Conservation (phyloP, 2,113 vertebrate species). For the Notothenia coriiceps region DNA sequence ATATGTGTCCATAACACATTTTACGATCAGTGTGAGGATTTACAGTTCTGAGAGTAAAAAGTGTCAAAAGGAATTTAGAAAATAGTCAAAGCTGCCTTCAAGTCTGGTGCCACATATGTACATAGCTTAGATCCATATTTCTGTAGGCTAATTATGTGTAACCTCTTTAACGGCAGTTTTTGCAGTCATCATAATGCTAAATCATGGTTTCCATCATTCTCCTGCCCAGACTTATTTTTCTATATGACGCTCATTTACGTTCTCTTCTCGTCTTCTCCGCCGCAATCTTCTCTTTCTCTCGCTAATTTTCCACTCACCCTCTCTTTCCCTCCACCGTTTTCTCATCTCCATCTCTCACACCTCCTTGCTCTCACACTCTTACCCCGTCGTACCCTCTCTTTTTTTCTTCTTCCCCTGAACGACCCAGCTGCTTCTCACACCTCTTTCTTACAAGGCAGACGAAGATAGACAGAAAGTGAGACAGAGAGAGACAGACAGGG, state of each 20-base stretch:
- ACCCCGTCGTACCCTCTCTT: constrained; percentile 7
- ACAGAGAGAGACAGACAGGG: constrained; percentile 10
- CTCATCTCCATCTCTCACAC: constrained; percentile 22
- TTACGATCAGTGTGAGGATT: constrained; percentile 53
- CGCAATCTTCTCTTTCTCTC: background rate
- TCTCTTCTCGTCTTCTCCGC: background rate
- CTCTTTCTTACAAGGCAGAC: constrained; percentile 58
- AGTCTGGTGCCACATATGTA: constrained; percentile 45
- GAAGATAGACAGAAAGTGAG: constrained; percentile 48
- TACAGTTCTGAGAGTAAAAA: constrained; percentile 16
- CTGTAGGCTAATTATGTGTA: constrained; percentile 20
- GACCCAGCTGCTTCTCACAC: constrained; percentile 67
- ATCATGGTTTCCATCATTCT: background rate
- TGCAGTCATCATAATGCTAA: constrained; percentile 4
- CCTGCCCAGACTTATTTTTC: background rate
- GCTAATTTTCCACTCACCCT: constrained; percentile 1
- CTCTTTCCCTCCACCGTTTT: background rate
- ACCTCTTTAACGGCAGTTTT: constrained; percentile 20
- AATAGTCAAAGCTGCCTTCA: constrained; percentile 38
- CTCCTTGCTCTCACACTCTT: constrained; percentile 23
- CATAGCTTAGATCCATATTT: constrained; percentile 43
- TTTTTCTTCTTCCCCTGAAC: constrained; percentile 17
- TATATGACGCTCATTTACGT: background rate
- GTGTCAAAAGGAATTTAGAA: constrained; percentile 39
- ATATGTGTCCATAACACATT: constrained; percentile 46